Evolutionary conservation across 1,140 invertebrate species (phyloP), one percentile per base, ranked within the genome.

Genomic region (Sinonovacula constricta): DNA sequence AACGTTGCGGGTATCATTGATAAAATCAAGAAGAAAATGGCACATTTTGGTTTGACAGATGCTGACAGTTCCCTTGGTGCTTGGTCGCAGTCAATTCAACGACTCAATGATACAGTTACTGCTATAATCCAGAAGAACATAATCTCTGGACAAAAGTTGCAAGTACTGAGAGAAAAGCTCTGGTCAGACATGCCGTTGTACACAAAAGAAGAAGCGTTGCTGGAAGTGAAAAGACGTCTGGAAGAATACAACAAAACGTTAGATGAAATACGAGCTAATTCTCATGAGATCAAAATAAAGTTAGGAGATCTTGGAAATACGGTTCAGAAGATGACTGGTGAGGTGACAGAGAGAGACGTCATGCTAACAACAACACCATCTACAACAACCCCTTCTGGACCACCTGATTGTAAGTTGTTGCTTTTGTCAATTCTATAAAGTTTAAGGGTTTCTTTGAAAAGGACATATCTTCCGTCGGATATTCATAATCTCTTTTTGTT

Each of bases 401-500:
- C 75, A 1, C 75, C 75, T 12, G 75, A 78, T 14, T 78, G 75
- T 78, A 78, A 78, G 75, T 78, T n/a, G 26, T 39, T 49, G 22
- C 31, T 49, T 45, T 10, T 45, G n/a, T n/a, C n/a, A n/a, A n/a
- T n/a, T n/a, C n/a, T n/a, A n/a, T n/a, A n/a, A n/a, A n/a, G n/a
- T n/a, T n/a, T n/a, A n/a, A n/a, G n/a, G n/a, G n/a, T n/a, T n/a
- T n/a, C n/a, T n/a, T n/a, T n/a, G n/a, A n/a, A n/a, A n/a, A n/a
- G n/a, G n/a, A n/a, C n/a, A n/a, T n/a, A n/a, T n/a, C n/a, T n/a
- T n/a, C n/a, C n/a, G n/a, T n/a, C n/a, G n/a, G n/a, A n/a, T n/a
- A n/a, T n/a, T n/a, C n/a, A n/a, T n/a, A n/a, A n/a, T n/a, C n/a
- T n/a, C n/a, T n/a, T n/a, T n/a, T n/a, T n/a, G n/a, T n/a, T n/a